Conservation (phyloP, 2,888 invertebrate genomes). For the Bibio marci region DNA sequence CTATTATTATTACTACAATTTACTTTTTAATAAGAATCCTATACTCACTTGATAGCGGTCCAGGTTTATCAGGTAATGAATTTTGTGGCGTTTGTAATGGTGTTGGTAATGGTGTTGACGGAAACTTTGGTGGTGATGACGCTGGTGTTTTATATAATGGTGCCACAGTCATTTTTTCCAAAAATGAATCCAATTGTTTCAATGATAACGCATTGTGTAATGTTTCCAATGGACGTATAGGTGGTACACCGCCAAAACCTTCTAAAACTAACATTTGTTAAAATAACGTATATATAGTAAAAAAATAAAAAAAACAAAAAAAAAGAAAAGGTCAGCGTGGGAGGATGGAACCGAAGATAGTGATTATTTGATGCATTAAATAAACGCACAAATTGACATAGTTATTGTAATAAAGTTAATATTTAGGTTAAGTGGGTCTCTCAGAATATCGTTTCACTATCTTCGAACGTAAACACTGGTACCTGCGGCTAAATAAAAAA, state of each 20-base stretch:
- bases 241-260: conserved; percentile 84
- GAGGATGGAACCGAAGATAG: too few relatives aligned
- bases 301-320: too few relatives aligned
- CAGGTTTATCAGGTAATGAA: conserved; percentile 16
- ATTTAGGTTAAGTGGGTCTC: too few relatives aligned
- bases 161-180: conserved; percentile 69
- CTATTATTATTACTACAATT: too few relatives aligned
- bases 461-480: too few relatives aligned
- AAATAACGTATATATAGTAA: too few relatives aligned
- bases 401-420: too few relatives aligned
- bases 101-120: conserved; percentile 34
- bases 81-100: conserved; percentile 19
- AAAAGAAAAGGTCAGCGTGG: too few relatives aligned
- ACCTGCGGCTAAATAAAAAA: too few relatives aligned
- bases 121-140: conserved; percentile 49
- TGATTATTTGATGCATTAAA: too few relatives aligned
- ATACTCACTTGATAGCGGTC: conserved; percentile 10
- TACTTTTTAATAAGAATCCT: conserved; percentile 5
- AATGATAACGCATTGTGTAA: conserved; percentile 91
- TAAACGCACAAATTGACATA: too few relatives aligned
- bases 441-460: too few relatives aligned
- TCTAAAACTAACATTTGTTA: conserved; percentile 40
- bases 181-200: conserved; percentile 75
- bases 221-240: conserved; percentile 91
- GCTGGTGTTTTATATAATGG: conserved; percentile 57